Conservation (phyloP, 2,888 invertebrate genomes). For the Brenthis daphne region DNA sequence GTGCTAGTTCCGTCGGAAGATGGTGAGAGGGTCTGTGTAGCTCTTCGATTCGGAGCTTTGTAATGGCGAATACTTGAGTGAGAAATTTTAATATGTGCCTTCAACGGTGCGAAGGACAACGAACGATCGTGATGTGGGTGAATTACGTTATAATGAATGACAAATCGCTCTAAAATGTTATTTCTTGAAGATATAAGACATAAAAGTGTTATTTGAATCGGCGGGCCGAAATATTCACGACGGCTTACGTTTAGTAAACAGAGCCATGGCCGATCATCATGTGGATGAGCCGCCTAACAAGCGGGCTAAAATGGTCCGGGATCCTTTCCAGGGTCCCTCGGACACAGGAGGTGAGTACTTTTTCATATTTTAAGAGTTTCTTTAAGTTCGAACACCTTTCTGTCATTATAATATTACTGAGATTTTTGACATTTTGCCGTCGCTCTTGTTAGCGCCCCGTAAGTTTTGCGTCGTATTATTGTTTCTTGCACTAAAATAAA, state of each 20-base stretch:
- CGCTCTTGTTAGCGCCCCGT: constrained; percentile 74
- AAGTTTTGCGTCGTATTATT: constrained; percentile 79
- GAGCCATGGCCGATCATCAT: constrained; percentile 96
- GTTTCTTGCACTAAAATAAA: constrained; percentile 47
- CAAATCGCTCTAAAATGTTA: constrained; percentile 81
- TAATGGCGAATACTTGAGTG: constrained; percentile 91
- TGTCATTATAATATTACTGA: constrained; percentile 74
- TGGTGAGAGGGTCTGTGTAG: constrained; percentile 88
- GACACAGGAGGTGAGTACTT: constrained; percentile 89
- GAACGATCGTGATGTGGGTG: constrained; percentile 86
- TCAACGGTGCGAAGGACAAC: constrained; percentile 87
- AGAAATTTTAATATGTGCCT: constrained; percentile 88
- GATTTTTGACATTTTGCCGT: constrained; percentile 76
- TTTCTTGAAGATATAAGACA: constrained; percentile 79
- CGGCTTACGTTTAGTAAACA: constrained; percentile 87
- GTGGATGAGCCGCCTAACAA: constrained; percentile 97
- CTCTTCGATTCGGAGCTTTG: constrained; percentile 87
- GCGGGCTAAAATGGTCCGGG: constrained; percentile 95
- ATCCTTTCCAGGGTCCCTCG: constrained; percentile 91
- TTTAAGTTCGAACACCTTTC: constrained; percentile 63
- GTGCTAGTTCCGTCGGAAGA: constrained; percentile 88
- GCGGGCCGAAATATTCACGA: constrained; percentile 83
- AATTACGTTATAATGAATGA: constrained; percentile 81
- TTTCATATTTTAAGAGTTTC: constrained; percentile 64
- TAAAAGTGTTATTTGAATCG: constrained; percentile 81